Percentiles rank a stretch among this genome's conserved stretches.
phyloP scores from a whole-genome alignment of 1,140 invertebrate genomes.

The Notospermus geniculatus region DNA sequence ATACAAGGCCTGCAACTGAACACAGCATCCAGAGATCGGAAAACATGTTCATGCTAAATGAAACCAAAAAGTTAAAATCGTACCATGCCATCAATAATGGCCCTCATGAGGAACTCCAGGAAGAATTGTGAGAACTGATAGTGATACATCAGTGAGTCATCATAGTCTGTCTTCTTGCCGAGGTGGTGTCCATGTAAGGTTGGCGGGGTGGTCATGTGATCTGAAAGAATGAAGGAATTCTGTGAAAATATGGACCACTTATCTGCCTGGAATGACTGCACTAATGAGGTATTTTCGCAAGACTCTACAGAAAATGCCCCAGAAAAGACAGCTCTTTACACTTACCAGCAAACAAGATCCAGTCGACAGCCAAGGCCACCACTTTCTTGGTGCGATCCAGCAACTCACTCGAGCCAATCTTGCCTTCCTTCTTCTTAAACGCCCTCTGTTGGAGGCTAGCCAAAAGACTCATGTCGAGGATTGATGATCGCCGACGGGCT shows the following conservation, averaged over 20 bases:
- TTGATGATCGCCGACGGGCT: not conserved
- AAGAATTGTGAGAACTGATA: constrained; percentile 8
- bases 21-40: no score
- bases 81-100: constrained; percentile 8
- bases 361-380: constrained; percentile 55
- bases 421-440: constrained; percentile 28
- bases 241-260: no score
- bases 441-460: not conserved
- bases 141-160: not conserved
- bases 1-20: no score
- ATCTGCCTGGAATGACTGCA: no score
- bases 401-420: constrained; percentile 47
- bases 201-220: no score
- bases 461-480: not conserved
- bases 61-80: not conserved
- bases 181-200: no score
- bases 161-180: constrained; percentile 4
- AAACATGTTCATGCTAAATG: no score
- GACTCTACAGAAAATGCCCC: no score
- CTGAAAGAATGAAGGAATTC: no score
- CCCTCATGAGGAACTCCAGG: constrained; percentile 9
- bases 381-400: constrained; percentile 58
- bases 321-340: no score
- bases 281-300: no score
- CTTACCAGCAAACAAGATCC: constrained; percentile 56